These are phyloP conservation scores for Leptopterna dolabrata DNA, from an alignment of 2,888 invertebrate genomes.

Conservation along the genomic window DNA sequence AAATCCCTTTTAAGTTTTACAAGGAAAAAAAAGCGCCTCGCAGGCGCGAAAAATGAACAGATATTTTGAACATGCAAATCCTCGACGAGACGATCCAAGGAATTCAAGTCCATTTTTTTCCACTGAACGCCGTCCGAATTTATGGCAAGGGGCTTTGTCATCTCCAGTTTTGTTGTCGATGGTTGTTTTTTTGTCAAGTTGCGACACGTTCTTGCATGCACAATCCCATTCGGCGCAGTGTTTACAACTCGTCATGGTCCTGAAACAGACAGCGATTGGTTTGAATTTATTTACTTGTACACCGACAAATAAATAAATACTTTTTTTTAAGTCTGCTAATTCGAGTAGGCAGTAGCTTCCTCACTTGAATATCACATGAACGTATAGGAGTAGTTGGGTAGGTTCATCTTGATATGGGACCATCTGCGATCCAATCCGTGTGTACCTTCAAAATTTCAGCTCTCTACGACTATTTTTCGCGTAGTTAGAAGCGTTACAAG, in stretches of 20 bases:
- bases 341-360: too few relatives aligned
- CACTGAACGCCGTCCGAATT: neutral
- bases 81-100: neutral
- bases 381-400: too few relatives aligned
- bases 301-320: too few relatives aligned
- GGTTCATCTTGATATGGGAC: too few relatives aligned
- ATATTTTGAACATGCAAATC: neutral
- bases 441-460: too few relatives aligned
- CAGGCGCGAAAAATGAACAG: neutral
- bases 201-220: neutral
- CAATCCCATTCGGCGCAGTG: neutral
- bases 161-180: constrained; percentile 17
- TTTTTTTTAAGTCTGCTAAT: too few relatives aligned
- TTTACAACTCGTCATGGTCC: constrained; percentile 51
- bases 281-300: too few relatives aligned
- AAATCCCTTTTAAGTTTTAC: neutral
- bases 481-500: too few relatives aligned
- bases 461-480: too few relatives aligned
- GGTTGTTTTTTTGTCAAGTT: neutral
- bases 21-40: neutral
- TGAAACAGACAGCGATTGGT: neutral
- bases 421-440: too few relatives aligned
- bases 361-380: too few relatives aligned
- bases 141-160: neutral
- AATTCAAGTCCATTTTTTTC: neutral